These are phyloP conservation scores for Platichthys stellatus DNA, from an alignment of 2,113 vertebrate species.

Conservation along the genomic window DNA sequence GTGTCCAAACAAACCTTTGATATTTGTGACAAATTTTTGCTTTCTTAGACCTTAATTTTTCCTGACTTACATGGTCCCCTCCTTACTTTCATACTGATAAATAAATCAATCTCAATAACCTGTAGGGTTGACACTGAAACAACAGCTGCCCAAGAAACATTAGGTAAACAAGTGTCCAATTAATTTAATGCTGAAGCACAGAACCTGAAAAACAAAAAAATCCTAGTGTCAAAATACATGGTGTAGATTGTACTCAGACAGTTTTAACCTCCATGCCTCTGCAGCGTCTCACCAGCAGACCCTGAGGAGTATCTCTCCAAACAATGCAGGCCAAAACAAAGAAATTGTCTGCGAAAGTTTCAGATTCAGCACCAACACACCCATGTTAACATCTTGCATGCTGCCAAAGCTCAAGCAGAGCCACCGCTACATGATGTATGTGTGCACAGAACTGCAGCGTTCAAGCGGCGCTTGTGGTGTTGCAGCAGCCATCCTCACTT, in stretches of 20 bases:
- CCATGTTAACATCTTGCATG: not conserved
- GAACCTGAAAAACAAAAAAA: not conserved
- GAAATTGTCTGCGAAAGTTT: not conserved
- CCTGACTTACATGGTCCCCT: no score
- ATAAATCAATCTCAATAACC: no score
- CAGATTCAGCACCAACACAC: conserved; percentile 4
- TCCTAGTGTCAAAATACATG: not conserved
- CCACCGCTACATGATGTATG: not conserved
- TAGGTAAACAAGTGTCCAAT: not conserved
- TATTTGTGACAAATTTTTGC: not conserved
- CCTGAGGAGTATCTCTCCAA: not conserved
- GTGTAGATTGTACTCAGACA: not conserved
- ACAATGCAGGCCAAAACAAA: not conserved
- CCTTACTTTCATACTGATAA: no score
- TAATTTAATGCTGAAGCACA: not conserved
- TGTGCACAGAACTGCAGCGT: not conserved
- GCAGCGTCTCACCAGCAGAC: not conserved
- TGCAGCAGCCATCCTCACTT: conserved; percentile 48
- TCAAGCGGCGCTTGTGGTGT: conserved; percentile 45
- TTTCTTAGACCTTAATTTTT: not conserved
- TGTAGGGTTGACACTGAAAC: not conserved
- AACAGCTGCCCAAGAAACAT: not conserved
- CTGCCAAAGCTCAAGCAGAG: conserved; percentile 21
- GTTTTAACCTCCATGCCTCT: not conserved
- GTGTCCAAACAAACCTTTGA: no score